Percentiles rank a stretch among this genome's conserved stretches.
Conservation (phyloP, 1,140 invertebrate genomes). For the Leptinotarsa texana region DNA sequence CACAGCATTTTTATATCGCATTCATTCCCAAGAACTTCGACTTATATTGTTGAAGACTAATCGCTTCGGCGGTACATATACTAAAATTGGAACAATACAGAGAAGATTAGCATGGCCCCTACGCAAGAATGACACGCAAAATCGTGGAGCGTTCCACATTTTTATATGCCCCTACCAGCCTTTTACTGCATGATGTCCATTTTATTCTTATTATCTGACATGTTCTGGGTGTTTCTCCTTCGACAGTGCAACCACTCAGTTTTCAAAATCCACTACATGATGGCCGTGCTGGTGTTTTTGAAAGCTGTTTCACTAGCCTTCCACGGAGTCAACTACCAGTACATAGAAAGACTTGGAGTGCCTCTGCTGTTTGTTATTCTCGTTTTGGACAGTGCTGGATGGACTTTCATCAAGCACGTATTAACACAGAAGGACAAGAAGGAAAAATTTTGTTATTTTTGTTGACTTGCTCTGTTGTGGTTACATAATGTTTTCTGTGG, state of each 20-base stretch:
- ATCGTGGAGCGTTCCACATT: too few relatives aligned
- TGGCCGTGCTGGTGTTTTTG: slow-evolving; percentile 91
- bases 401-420: slow-evolving; percentile 98
- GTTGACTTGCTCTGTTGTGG: slow-evolving; percentile 96
- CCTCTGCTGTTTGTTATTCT: slow-evolving; percentile 96
- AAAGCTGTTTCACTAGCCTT: slow-evolving; percentile 93
- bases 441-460: slow-evolving; percentile 91
- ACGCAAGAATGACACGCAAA: too few relatives aligned
- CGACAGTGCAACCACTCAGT: slow-evolving; percentile 78
- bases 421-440: slow-evolving; percentile 95
- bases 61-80: too few relatives aligned
- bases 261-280: slow-evolving; percentile 96
- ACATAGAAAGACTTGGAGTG: slow-evolving; percentile 90
- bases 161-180: slow-evolving; percentile 89
- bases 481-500: slow-evolving; percentile 96
- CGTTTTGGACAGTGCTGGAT: slow-evolving; percentile 95
- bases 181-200: slow-evolving; percentile 91
- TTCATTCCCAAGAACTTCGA: too few relatives aligned
- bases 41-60: too few relatives aligned
- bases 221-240: slow-evolving; percentile 91
- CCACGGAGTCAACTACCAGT: slow-evolving; percentile 96
- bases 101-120: too few relatives aligned
- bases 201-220: slow-evolving; percentile 85
- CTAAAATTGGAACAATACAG: too few relatives aligned
- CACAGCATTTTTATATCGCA: too few relatives aligned